Conservation (phyloP, 2,888 invertebrate species). For the Beris morrisii region DNA sequence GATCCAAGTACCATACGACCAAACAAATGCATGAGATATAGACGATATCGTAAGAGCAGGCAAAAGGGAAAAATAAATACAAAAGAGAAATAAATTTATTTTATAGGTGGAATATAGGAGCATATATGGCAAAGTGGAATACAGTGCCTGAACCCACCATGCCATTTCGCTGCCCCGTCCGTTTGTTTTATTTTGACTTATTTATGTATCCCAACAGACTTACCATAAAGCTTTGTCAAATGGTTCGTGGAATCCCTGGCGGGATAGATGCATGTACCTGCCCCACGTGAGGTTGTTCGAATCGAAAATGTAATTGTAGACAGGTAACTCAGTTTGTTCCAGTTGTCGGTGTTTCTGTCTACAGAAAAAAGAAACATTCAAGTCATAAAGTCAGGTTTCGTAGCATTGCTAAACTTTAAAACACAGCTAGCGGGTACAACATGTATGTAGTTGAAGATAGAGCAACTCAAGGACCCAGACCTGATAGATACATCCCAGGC, state of each 20-base stretch:
- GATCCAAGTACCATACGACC: background rate
- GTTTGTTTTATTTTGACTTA: slow-evolving; percentile 15
- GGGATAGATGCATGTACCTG: slow-evolving; percentile 55
- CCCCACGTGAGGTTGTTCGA: slow-evolving; percentile 57
- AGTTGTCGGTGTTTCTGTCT: slow-evolving; percentile 15
- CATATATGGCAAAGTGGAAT: slow-evolving; percentile 7
- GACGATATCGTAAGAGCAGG: slow-evolving; percentile 17
- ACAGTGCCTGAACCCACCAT: slow-evolving; percentile 23
- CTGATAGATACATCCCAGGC: slow-evolving; percentile 56
- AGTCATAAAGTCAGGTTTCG: background rate
- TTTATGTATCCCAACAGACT: slow-evolving; percentile 41
- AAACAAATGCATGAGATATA: slow-evolving; percentile 26
- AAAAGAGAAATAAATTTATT: slow-evolving; percentile 23
- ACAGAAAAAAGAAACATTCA: background rate
- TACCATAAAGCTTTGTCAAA: slow-evolving; percentile 56
- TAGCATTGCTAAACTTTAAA: background rate
- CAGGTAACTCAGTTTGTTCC: slow-evolving; percentile 50
- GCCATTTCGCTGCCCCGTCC: background rate
- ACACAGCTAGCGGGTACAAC: background rate
- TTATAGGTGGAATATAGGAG: slow-evolving; percentile 8
- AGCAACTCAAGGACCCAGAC: slow-evolving; percentile 40
- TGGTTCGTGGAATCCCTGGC: slow-evolving; percentile 55
- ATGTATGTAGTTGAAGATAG: slow-evolving; percentile 35
- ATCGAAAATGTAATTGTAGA: slow-evolving; percentile 56
- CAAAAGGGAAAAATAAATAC: slow-evolving; percentile 22